These are phyloP conservation scores for Telmatochromis bifrenatus DNA, from an alignment of 2,113 vertebrate species.

Conservation along the genomic window DNA sequence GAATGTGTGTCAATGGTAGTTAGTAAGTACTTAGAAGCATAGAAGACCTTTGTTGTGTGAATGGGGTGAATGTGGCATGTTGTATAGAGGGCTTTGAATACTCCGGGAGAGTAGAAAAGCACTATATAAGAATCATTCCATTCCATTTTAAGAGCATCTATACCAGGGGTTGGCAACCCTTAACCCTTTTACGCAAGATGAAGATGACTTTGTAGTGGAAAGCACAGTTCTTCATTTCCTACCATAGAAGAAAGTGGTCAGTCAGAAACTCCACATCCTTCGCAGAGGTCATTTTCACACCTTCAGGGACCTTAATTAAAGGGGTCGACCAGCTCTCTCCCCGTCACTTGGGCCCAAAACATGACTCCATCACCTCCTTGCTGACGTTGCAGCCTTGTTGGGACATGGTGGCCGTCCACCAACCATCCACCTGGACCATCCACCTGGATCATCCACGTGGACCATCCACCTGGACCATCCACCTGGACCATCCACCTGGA, in stretches of 20 bases:
- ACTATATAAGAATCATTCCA: neutral
- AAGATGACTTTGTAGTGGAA: neutral
- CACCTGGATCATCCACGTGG: neutral
- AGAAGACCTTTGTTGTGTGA: neutral
- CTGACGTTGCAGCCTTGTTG: neutral
- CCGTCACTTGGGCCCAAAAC: fast-evolving
- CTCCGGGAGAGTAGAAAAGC: neutral
- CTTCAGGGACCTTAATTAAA: neutral
- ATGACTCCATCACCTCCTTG: neutral
- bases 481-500: neutral
- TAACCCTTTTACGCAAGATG: neutral
- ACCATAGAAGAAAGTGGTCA: neutral
- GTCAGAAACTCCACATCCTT: neutral
- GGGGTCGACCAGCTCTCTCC: neutral
- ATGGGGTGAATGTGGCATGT: neutral
- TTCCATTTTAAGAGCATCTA: neutral
- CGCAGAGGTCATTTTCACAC: neutral
- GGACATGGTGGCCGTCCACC: neutral
- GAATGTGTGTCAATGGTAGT: neutral
- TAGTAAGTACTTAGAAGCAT: neutral
- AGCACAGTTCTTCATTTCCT: neutral
- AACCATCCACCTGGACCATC: neutral
- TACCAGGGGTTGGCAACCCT: neutral
- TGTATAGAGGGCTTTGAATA: neutral
- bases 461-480: neutral